Evolutionary conservation across 2,888 invertebrate species (phyloP).

Genomic region (Myopa testacea): DNA sequence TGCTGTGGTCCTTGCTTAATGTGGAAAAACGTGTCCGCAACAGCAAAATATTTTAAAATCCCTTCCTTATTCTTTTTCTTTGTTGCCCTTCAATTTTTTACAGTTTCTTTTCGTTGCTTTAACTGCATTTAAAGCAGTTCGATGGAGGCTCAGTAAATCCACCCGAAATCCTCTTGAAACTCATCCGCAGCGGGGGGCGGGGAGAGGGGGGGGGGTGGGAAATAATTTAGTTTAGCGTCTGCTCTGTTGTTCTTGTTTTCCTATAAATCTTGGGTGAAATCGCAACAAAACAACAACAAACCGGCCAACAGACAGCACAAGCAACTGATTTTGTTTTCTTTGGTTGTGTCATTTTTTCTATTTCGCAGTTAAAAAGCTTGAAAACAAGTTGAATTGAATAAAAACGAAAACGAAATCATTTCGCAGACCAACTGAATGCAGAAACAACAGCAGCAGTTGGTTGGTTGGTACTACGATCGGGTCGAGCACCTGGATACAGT

Average conservation of each 20-base stretch:
- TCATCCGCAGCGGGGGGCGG: no score
- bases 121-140: constrained; percentile 16
- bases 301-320: constrained; percentile 20
- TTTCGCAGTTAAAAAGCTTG: constrained; percentile 18
- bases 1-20: neutral
- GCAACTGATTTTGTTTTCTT: constrained; percentile 5
- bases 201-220: neutral
- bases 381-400: constrained; percentile 13
- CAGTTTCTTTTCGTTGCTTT: constrained; percentile 2
- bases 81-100: neutral
- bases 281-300: constrained; percentile 43
- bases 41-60: neutral
- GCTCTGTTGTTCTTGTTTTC: constrained; percentile 30
- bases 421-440: neutral
- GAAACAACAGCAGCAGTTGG: neutral
- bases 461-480: neutral
- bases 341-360: constrained; percentile 21
- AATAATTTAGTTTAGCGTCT: constrained; percentile 39
- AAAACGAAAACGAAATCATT: neutral
- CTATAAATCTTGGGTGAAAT: constrained; percentile 41
- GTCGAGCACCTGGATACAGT: constrained; percentile 8
- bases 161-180: neutral
- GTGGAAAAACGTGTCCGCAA: no score
- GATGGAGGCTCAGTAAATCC: neutral
- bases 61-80: constrained; percentile 2